Percentiles rank a stretch among this genome's conserved stretches.
Evolutionary conservation across 2,113 vertebrate genomes (phyloP).

Genomic region (Saimiri boliviensis): DNA sequence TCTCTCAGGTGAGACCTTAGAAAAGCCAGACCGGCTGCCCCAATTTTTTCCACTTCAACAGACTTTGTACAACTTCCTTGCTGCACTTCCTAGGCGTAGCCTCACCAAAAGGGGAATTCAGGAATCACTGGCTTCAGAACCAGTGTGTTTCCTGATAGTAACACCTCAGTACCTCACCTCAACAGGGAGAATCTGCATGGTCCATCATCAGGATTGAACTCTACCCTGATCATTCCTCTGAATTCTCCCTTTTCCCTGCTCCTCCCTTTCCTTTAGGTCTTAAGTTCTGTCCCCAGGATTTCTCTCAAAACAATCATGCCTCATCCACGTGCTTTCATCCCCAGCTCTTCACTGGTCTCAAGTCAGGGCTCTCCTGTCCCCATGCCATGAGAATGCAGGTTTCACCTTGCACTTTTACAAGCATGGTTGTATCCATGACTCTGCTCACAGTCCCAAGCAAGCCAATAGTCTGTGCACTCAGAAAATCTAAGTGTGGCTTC

Average conservation of each 20-base stretch:
- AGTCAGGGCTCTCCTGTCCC: neutral
- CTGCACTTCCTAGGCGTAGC: neutral
- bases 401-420: neutral
- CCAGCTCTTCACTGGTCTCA: neutral
- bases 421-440: neutral
- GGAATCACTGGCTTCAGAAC: neutral
- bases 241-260: neutral
- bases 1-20: constrained; percentile 12
- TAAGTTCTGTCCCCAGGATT: neutral
- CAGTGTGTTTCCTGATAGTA: neutral
- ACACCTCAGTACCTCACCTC: neutral
- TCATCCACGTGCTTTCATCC: neutral
- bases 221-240: neutral
- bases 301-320: neutral
- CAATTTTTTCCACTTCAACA: neutral
- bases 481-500: neutral
- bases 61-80: neutral
- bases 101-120: neutral
- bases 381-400: neutral
- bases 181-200: neutral
- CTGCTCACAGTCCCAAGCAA: neutral
- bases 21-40: too few species aligned
- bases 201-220: neutral
- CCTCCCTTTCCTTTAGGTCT: neutral
- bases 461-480: neutral